Evolutionary conservation across 1,140 invertebrate genomes (phyloP), one percentile per base, ranked within the genome.

Genomic region (Eupristina koningsbergeri): DNA sequence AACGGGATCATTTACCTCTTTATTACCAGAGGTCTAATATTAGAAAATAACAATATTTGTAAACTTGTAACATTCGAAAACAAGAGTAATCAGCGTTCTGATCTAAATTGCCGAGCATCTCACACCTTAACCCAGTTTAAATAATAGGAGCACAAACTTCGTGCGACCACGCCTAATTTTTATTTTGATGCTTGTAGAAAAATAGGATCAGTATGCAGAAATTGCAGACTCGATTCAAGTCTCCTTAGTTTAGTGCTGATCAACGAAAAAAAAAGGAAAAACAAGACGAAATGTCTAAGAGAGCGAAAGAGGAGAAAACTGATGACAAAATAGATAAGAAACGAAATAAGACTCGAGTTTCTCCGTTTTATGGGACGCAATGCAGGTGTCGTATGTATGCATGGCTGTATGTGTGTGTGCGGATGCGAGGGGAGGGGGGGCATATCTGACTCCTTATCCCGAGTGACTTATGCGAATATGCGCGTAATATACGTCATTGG

Each of bases 321-420:
- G 39, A 50, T 53, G 61, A 76, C 39, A 47, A 67, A 69, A 29
- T 0, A 69, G 67, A 69, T 34, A 71, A 53, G 61, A 50, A 50
- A 58, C 50, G 26, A 81, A 45, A 84, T 64, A 82, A 82, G 71
- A n/a, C 39, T 58, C 53, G 53, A 58, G 63, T 85, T 85, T 85
- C 75, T 81, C 64, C 50, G 80, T 78, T 81, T 81, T 76, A 47
- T 81, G 73, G 79, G 80, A 81, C 73, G 71, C 76, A 34, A 78
- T 85, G 74, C 80, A 81, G 79, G 79, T 84, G 83, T 80, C 78
- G 31, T n/a, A 19, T 29, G 34, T 39, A 36, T 67, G 19, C 41
- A 45, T 11, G 6, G 41, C 41, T 11, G 41, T 11, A 5, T 45
- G 11, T 45, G 6, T 11, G 41, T 7, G 41, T 11, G 41, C 64